A percentile compares a stretch with the other conserved stretches of the same genome.
Evolutionary conservation across 2,113 vertebrate species (phyloP).

Genomic region (Dryoscopus gambensis): DNA sequence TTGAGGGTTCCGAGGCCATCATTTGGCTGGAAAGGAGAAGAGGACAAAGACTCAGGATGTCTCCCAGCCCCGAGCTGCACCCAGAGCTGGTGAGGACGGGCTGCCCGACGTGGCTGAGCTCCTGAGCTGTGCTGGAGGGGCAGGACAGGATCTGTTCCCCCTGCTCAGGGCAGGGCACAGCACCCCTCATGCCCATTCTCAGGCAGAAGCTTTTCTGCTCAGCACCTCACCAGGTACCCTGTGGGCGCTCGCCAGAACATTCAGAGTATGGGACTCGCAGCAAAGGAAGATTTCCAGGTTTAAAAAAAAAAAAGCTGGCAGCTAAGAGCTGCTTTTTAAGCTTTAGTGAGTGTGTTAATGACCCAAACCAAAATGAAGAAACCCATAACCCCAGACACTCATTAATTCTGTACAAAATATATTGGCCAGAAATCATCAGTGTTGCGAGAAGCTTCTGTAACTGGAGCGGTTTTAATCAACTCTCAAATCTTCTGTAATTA

Average conservation of each 20-base stretch:
- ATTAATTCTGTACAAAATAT: constrained; percentile 52
- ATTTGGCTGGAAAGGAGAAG: not conserved
- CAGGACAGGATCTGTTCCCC: not conserved
- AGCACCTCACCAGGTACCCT: not conserved
- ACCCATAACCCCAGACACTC: constrained; percentile 19
- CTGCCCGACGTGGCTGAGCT: not conserved
- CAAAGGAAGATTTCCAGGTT: not conserved
- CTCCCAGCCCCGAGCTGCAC: not conserved
- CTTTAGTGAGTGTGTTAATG: constrained; percentile 51
- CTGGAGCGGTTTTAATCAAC: not conserved
- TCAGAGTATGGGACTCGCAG: not conserved
- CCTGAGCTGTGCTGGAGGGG: not conserved
- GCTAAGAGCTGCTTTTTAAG: not conserved
- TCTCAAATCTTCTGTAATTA: constrained; percentile 30
- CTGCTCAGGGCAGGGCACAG: not conserved
- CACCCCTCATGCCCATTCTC: not conserved
- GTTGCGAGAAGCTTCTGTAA: not conserved
- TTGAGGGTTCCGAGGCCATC: not conserved
- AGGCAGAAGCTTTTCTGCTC: not conserved
- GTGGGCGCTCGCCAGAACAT: not conserved
- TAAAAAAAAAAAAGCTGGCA: not conserved
- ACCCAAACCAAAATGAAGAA: constrained; percentile 39
- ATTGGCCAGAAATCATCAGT: constrained; percentile 40
- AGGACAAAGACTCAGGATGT: not conserved
- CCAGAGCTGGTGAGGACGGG: not conserved